A percentile compares a stretch with the other conserved stretches of the same genome.
Conservation (phyloP, 2,113 vertebrate species). For the Apodemus speciosus region DNA sequence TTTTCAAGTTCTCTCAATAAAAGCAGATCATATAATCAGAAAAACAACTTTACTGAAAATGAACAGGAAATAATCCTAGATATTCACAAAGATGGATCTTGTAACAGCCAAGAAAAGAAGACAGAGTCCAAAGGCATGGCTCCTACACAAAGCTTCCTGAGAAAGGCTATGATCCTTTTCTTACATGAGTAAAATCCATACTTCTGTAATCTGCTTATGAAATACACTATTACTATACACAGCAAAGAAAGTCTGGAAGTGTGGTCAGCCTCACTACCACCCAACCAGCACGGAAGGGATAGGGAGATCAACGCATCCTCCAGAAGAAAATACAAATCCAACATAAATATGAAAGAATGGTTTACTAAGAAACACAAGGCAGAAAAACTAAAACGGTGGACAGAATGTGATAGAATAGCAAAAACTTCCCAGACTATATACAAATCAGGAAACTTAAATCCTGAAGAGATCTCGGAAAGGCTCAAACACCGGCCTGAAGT, state of each 20-base stretch:
- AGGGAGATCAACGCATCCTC: neutral
- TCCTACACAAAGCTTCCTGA: conserved; percentile 44
- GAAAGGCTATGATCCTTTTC: neutral
- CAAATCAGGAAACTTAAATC: conserved; percentile 5
- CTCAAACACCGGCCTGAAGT: neutral
- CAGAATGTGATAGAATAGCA: neutral
- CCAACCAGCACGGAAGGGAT: neutral
- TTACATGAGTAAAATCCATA: conserved; percentile 35
- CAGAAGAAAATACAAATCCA: conserved; percentile 12
- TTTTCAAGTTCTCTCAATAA: conserved; percentile 15
- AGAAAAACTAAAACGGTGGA: neutral
- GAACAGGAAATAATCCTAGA: conserved; percentile 16
- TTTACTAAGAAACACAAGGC: neutral
- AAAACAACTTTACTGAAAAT: conserved; percentile 23
- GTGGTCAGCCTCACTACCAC: neutral
- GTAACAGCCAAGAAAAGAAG: neutral
- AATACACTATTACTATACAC: conserved; percentile 8
- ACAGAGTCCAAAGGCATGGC: neutral
- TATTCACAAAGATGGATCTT: neutral
- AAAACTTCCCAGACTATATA: neutral
- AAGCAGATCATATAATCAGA: neutral
- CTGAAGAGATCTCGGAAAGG: conserved; percentile 4
- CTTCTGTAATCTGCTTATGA: neutral
- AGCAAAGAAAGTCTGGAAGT: neutral
- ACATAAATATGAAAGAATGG: neutral